A percentile compares a stretch with the other conserved stretches of the same genome.
phyloP scores from a whole-genome alignment of 2,113 vertebrate genomes.

The Lampris incognitus region DNA sequence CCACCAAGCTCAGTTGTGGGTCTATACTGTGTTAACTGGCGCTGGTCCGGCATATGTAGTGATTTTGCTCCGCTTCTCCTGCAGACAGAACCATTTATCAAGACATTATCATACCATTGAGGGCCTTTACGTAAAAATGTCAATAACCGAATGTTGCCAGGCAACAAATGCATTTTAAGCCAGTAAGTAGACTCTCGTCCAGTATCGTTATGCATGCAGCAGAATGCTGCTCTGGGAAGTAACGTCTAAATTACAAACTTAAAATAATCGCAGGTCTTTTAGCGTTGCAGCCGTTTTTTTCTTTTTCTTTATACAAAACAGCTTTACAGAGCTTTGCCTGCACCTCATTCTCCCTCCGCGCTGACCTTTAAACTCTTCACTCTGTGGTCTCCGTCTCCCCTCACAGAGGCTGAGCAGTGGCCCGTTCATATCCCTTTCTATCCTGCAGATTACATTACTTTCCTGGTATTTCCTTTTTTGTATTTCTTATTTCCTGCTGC shows the following conservation, averaged over 20 bases:
- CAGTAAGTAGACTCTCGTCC: background rate
- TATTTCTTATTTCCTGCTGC: constrained; percentile 68
- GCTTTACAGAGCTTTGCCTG: constrained; percentile 18
- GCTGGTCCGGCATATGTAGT: no score
- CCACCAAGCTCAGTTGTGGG: no score
- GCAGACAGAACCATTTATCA: no score
- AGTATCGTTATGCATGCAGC: background rate
- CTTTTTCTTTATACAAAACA: background rate
- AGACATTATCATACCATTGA: background rate
- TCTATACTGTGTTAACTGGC: no score
- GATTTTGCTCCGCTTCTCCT: no score
- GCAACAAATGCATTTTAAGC: background rate
- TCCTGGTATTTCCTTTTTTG: constrained; percentile 64
- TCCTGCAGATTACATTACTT: constrained; percentile 63
- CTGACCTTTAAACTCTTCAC: constrained; percentile 55
- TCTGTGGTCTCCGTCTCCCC: constrained; percentile 34
- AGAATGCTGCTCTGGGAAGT: background rate
- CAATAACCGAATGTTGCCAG: background rate
- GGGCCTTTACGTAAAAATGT: background rate
- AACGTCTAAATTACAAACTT: background rate
- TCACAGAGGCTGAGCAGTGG: constrained; percentile 57
- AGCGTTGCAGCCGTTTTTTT: constrained; percentile 8
- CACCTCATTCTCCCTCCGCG: constrained; percentile 26
- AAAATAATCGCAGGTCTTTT: background rate
- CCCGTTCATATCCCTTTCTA: constrained; percentile 45